Evolutionary conservation across 2,888 invertebrate species (phyloP), one percentile per base, ranked within the genome.

Genomic region (Drosophila neoperkinsi): DNA sequence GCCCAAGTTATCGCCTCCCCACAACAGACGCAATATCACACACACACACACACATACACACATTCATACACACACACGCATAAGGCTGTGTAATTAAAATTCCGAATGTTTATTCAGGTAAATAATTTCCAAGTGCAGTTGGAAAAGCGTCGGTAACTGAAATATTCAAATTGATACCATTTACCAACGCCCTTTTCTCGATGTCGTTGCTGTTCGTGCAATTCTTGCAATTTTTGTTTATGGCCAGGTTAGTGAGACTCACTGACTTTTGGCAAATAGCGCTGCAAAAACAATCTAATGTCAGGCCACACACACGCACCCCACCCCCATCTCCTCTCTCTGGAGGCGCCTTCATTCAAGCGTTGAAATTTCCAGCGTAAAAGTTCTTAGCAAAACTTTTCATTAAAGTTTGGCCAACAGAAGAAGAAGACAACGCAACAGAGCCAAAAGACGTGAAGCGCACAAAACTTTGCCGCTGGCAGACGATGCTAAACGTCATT

Each of bases 71-170:
- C 34, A 66, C 46, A 52, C 55, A 31, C 57, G 5, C 25, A 31
- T 31, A 57, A 55, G 78, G 77, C 71, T 80, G 71, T 70, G 84
- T 88, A 91, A 91, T 91, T 91, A 91, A 91, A 91, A 90, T 90
- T 87, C 88, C 90, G 81, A 91, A 91, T 91, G 90, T 90, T 91
- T 91, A 84, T 83, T 86, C 90, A 91, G 87, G 90, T 91, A 91
- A 91, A 91, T 90, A 91, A 91, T 90, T 90, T 89, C 62, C 62
- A 83, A 88, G 79, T 89, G 81, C 86, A 76, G 72, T 74, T 62
- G 70, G 79, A 68, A 58, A 65, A 65, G 62, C 62, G 56, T 13
- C 61, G 70, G 75, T 80, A 81, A 77, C 78, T 81, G 81, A 75
- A 83, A 77, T 84, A 81, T 82, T 81, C 81, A 84, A 90, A 87